A percentile compares a stretch with the other conserved stretches of the same genome.
phyloP scores from a whole-genome alignment of 2,113 vertebrate species.

The Neolamprologus caudopunctatus region DNA sequence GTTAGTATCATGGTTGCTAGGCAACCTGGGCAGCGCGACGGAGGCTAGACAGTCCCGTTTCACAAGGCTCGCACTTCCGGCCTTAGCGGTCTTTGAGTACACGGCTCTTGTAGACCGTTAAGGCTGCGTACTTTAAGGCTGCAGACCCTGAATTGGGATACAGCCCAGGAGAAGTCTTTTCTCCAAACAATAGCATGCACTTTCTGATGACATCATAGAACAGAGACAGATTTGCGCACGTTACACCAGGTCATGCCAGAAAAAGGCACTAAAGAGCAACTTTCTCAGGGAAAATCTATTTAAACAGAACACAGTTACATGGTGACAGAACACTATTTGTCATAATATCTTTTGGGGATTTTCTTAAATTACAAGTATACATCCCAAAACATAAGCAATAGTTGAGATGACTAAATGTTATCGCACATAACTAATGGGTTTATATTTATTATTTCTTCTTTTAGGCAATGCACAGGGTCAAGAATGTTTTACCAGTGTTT shows the following conservation, averaged over 20 bases:
- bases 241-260: not conserved
- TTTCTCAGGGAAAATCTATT: not conserved
- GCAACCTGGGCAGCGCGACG: too few relatives aligned
- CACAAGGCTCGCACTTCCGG: too few relatives aligned
- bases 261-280: not conserved
- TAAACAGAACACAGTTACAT: not conserved
- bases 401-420: not conserved
- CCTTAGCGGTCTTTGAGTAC: too few relatives aligned
- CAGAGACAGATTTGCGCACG: not conserved
- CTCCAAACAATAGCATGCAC: not conserved
- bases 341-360: not conserved
- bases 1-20: too few relatives aligned
- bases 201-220: not conserved
- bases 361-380: not conserved
- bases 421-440: not conserved
- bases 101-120: too few relatives aligned
- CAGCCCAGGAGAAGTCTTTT: not conserved
- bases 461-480: not conserved
- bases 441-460: not conserved
- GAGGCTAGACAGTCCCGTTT: too few relatives aligned
- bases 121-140: too few relatives aligned
- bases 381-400: not conserved
- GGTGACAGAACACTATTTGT: not conserved
- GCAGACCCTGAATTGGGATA: too few relatives aligned
- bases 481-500: not conserved